phyloP scores from a whole-genome alignment of 1,140 invertebrate genomes.

The Agrilus planipennis region DNA sequence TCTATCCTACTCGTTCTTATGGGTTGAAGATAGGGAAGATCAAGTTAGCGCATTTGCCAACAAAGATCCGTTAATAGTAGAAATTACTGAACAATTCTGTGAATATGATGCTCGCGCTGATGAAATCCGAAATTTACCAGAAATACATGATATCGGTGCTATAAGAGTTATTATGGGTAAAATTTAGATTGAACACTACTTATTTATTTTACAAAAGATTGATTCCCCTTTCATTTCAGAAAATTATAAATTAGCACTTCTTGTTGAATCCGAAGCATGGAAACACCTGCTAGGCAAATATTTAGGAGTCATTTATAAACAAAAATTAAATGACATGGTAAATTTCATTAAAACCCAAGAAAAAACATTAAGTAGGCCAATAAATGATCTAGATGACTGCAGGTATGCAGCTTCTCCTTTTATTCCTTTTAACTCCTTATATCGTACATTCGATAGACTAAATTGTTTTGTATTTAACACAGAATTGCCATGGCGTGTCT shows the following conservation, averaged over 20 bases:
- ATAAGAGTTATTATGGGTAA: constrained; percentile 55
- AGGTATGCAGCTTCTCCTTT: constrained; percentile 19
- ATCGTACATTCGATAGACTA: too few species aligned
- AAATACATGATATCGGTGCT: constrained; percentile 50
- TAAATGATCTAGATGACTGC: constrained; percentile 62
- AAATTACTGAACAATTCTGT: constrained; percentile 60
- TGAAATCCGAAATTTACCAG: constrained; percentile 49
- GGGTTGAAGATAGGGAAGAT: constrained; percentile 55
- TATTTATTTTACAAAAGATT: background rate
- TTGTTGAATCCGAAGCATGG: constrained; percentile 61
- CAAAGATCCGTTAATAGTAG: constrained; percentile 53
- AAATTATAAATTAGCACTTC: constrained; percentile 53
- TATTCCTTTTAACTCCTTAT: too few species aligned
- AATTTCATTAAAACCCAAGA: constrained; percentile 58
- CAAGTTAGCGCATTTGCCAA: constrained; percentile 57
- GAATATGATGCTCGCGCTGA: constrained; percentile 54
- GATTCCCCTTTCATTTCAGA: constrained; percentile 43
- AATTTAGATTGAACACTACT: background rate
- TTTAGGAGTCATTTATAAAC: constrained; percentile 47
- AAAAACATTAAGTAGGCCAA: constrained; percentile 49
- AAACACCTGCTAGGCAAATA: constrained; percentile 49
- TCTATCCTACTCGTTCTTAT: constrained; percentile 49
- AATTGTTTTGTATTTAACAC: constrained; percentile 8
- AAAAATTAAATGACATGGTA: constrained; percentile 47
- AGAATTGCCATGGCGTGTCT: constrained; percentile 61